Percentiles rank a stretch among this genome's conserved stretches.
phyloP scores from a whole-genome alignment of 2,888 invertebrate species.

The Furcula furcula region DNA sequence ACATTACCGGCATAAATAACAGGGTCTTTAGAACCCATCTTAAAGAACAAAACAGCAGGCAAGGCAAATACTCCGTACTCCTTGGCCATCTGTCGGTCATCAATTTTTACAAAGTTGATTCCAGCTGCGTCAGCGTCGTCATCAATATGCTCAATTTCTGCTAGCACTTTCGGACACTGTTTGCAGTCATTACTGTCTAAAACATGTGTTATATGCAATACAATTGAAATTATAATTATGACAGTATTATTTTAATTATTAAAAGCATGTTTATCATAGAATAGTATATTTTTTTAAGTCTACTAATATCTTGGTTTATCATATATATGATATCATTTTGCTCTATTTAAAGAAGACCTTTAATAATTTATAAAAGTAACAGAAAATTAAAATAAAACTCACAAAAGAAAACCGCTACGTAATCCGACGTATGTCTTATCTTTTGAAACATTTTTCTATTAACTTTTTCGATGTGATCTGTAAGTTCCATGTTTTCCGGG shows the following conservation, averaged over 20 bases:
- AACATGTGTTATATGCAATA: conserved; percentile 79
- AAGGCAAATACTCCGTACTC: conserved; percentile 94
- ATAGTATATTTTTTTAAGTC: too few relatives aligned
- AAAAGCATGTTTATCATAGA: too few relatives aligned
- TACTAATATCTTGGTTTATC: too few relatives aligned
- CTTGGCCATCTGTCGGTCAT: conserved; percentile 93
- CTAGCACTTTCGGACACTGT: conserved; percentile 93
- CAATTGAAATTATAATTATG: conserved; percentile 37
- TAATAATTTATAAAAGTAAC: conserved; percentile 19
- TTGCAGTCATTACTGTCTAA: conserved; percentile 97
- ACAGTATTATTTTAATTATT: too few relatives aligned
- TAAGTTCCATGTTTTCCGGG: conserved; percentile 96
- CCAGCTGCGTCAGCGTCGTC: conserved; percentile 95
- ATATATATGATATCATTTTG: too few relatives aligned
- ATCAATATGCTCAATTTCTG: conserved; percentile 95
- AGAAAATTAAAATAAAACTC: conserved; percentile 67
- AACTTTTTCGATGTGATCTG: conserved; percentile 95
- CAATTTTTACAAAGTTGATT: conserved; percentile 96
- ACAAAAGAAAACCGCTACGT: conserved; percentile 97
- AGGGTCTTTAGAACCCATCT: conserved; percentile 92
- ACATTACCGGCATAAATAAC: conserved; percentile 92
- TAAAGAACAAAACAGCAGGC: conserved; percentile 95
- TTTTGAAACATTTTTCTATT: conserved; percentile 97
- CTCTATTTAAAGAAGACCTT: too few relatives aligned
- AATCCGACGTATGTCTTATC: conserved; percentile 93